Evolutionary conservation across 2,888 invertebrate genomes (phyloP), one percentile per base, ranked within the genome.

Genomic region (Ceratothoa steindachneri): DNA sequence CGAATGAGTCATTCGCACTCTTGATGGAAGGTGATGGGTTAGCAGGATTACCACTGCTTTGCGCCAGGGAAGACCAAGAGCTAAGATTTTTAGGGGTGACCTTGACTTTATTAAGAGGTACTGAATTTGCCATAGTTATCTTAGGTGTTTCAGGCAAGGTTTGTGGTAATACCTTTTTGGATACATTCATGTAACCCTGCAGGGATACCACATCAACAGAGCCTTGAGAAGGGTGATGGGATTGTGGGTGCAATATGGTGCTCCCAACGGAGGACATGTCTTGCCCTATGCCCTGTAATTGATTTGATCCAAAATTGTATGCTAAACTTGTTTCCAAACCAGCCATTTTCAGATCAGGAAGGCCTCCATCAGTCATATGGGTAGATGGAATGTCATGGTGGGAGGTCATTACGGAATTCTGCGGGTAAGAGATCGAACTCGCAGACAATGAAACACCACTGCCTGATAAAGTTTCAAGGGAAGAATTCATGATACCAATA

Each of bases 11-110:
- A 71, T 75, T 78, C 19, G 78, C 78, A 29, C 73, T 76, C 53
- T 78, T 78, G 29, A 76, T 73, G 7, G 78, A 75, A 22, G 78
- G 71, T 12, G 77, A 72, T 30, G 74, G 73, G 29, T 75, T 73
- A 12, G 78, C 75, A 15, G 78, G 73, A 30, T 68, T 73, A 19
- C 71, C 73, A 69, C 73, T 73, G 24, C 51, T 64, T 60, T 78
- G 78, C n/a, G 78, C 78, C 51, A 78, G 41, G 31, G 78, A 78
- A 22, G 78, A 78, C 78, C 78, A 78, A 3, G 78, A 78, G n/a
- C 75, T 78, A 27, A 75, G 31, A 41, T 78, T 75, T 52, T 78
- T 78, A 5, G 78, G 72, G 9, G 78, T 71, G 30, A 67, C 68
- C 30, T 73, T 74, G 2, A 73, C 72, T 22, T 71, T 74, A 24